Conservation (phyloP, 2,888 invertebrate species). For the Mythimna vitellina region DNA sequence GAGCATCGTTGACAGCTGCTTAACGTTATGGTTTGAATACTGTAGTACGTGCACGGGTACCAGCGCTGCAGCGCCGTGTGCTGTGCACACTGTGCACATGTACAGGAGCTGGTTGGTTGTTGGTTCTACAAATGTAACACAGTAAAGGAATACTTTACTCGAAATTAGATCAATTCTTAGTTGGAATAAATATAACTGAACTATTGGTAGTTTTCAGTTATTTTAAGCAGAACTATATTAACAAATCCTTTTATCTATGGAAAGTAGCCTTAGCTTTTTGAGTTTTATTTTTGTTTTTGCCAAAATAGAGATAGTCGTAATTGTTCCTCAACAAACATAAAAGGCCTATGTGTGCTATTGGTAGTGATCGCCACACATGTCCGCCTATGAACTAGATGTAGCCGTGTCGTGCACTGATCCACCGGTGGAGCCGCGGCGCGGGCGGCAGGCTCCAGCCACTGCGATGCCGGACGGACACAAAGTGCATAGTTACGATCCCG, state of each 20-base stretch:
- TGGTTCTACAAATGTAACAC: too few relatives aligned
- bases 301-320: not conserved
- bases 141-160: too few relatives aligned
- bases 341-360: not conserved
- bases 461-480: conserved; percentile 19
- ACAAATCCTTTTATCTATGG: not conserved
- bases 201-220: not conserved
- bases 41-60: not conserved
- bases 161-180: not conserved
- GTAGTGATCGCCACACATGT: not conserved
- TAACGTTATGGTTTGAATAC: not conserved
- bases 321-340: not conserved
- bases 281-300: not conserved
- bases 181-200: not conserved
- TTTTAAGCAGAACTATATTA: not conserved
- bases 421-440: conserved; percentile 5
- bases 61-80: not conserved
- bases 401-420: conserved; percentile 12
- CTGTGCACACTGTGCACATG: not conserved
- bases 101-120: too few relatives aligned
- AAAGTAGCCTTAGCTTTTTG: too few relatives aligned
- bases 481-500: conserved; percentile 44
- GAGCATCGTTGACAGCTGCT: not conserved
- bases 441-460: conserved; percentile 15
- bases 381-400: conserved; percentile 3